Percentiles rank a stretch among this genome's conserved stretches.
Conservation (phyloP, 2,888 invertebrate species). For the Cyaniris semiargus region DNA sequence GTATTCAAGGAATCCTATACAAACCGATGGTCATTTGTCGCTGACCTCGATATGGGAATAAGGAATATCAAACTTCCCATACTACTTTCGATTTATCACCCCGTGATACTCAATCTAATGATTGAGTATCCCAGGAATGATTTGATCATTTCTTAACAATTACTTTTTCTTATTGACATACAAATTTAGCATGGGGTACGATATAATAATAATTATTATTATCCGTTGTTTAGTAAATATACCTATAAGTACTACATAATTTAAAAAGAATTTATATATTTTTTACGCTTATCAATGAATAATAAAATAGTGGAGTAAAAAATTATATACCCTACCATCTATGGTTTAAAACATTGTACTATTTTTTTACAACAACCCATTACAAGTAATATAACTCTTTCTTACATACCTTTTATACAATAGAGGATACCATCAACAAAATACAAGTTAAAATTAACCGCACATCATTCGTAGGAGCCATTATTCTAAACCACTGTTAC, state of each 20-base stretch:
- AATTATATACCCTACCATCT: too few relatives aligned
- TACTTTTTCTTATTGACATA: not conserved
- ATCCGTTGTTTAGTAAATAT: too few relatives aligned
- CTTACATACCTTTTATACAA: not conserved
- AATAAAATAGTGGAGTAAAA: too few relatives aligned
- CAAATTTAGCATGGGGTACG: too few relatives aligned
- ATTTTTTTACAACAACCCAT: not conserved
- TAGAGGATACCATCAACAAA: not conserved
- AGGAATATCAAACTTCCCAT: not conserved
- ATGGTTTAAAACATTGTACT: too few relatives aligned
- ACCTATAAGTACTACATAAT: too few relatives aligned
- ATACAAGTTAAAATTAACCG: not conserved
- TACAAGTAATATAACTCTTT: not conserved
- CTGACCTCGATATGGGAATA: conserved; percentile 28
- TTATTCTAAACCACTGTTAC: conserved; percentile 43
- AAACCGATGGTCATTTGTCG: conserved; percentile 27
- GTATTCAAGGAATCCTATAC: conserved; percentile 28
- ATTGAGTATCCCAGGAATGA: not conserved
- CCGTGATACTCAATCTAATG: not conserved
- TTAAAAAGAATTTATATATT: too few relatives aligned
- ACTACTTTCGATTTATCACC: conserved; percentile 22
- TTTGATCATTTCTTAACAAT: not conserved
- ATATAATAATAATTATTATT: not conserved
- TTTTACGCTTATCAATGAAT: too few relatives aligned
- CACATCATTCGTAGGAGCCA: conserved; percentile 5